Percentiles rank a stretch among this genome's conserved stretches.
These are phyloP conservation scores for Picathartes gymnocephalus DNA, from an alignment of 2,113 vertebrate genomes.

Conservation along the genomic window DNA sequence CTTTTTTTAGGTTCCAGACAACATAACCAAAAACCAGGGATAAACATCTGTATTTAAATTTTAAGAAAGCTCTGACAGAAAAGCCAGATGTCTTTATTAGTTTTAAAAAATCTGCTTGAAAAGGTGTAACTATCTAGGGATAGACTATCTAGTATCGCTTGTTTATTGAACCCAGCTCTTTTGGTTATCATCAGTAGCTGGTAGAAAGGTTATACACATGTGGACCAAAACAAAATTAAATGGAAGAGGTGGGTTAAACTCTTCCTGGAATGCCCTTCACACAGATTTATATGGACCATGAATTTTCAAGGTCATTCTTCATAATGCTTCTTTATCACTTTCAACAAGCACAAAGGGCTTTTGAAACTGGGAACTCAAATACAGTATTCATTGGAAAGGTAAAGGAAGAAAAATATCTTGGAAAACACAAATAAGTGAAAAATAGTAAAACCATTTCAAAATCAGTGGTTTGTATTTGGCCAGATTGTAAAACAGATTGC, in stretches of 20 bases:
- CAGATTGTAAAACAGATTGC: slow-evolving; percentile 24
- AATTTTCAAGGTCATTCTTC: background rate
- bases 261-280: background rate
- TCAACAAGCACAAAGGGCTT: background rate
- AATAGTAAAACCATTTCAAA: background rate
- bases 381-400: background rate
- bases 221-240: background rate
- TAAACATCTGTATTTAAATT: background rate
- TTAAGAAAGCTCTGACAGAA: background rate
- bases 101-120: background rate
- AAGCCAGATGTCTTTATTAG: background rate
- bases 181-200: background rate
- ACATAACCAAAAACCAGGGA: background rate
- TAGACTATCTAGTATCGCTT: background rate
- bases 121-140: background rate
- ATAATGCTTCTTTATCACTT: background rate
- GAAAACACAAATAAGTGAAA: background rate
- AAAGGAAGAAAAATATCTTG: background rate
- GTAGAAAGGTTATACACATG: background rate
- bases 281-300: background rate
- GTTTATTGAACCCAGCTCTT: background rate
- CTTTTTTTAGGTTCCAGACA: background rate
- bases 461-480: background rate
- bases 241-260: background rate
- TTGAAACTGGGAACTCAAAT: background rate